A percentile compares a stretch with the other conserved stretches of the same genome.
Conservation (phyloP, 2,797 vertebrate species). For the Rhynchotus rufescens region DNA sequence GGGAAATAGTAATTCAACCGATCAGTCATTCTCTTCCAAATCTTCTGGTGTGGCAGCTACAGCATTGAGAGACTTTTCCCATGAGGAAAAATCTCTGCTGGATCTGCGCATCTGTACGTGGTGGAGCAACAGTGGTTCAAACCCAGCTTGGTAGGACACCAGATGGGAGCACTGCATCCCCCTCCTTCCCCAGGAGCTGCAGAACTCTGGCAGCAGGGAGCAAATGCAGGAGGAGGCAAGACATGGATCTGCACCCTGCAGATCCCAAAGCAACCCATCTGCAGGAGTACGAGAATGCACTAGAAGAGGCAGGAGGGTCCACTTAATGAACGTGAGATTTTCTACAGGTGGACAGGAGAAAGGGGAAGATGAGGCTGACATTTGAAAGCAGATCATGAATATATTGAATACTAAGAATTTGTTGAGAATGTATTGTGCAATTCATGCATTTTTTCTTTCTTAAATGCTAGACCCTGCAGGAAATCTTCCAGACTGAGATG, state of each 20-base stretch:
- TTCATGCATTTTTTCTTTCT: background rate
- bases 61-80: background rate
- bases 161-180: background rate
- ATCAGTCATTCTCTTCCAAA: background rate
- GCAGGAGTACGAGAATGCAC: background rate
- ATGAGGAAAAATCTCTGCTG: background rate
- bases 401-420: background rate
- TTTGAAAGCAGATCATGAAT: background rate
- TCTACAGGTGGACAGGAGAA: background rate
- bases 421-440: background rate
- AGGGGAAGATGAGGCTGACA: background rate
- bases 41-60: background rate
- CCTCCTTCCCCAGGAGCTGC: too few species aligned
- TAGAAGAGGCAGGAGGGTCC: background rate
- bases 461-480: conserved; percentile 87
- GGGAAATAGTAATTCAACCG: background rate
- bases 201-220: background rate
- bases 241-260: background rate
- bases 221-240: background rate
- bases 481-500: conserved; percentile 92
- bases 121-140: background rate
- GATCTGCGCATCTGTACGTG: background rate
- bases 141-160: background rate
- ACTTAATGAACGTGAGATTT: background rate
- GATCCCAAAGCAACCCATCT: background rate